These are phyloP conservation scores for Lasioglossum lativentre DNA, from an alignment of 2,888 invertebrate genomes.

Conservation along the genomic window DNA sequence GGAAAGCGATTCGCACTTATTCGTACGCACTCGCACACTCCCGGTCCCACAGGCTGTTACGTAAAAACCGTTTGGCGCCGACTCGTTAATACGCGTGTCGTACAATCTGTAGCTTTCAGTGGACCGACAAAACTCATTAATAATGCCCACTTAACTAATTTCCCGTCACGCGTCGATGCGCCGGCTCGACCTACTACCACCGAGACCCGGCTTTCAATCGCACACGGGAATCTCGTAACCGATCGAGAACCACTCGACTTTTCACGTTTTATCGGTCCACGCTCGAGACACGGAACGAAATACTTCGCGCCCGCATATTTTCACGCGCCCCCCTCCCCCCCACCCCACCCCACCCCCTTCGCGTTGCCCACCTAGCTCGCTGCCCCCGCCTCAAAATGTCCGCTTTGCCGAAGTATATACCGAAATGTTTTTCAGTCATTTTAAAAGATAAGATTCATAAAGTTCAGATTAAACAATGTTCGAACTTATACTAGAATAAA, in stretches of 20 bases:
- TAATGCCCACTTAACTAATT: constrained; percentile 73
- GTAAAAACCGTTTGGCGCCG: constrained; percentile 68
- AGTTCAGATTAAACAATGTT: no score
- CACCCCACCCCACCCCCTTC: not conserved
- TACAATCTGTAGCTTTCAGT: constrained; percentile 66
- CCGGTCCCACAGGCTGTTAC: constrained; percentile 35
- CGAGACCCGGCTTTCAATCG: constrained; percentile 37
- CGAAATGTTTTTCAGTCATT: no score
- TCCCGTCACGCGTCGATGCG: constrained; percentile 64
- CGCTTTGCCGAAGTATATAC: not conserved
- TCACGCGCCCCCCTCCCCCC: not conserved
- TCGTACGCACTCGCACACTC: not conserved
- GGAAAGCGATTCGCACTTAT: constrained; percentile 17
- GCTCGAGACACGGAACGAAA: constrained; percentile 33
- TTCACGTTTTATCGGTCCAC: constrained; percentile 46
- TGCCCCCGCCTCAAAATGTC: not conserved
- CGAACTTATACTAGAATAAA: no score
- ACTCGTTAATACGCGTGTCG: constrained; percentile 73
- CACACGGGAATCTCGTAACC: constrained; percentile 56
- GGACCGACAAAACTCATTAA: constrained; percentile 69
- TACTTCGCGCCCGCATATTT: constrained; percentile 38
- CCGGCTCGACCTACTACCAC: constrained; percentile 28
- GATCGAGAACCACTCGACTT: constrained; percentile 44
- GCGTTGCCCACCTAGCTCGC: not conserved
- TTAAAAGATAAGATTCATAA: no score